Evolutionary conservation across 2,113 vertebrate genomes (phyloP).

Genomic region (Amphiprion ocellaris): DNA sequence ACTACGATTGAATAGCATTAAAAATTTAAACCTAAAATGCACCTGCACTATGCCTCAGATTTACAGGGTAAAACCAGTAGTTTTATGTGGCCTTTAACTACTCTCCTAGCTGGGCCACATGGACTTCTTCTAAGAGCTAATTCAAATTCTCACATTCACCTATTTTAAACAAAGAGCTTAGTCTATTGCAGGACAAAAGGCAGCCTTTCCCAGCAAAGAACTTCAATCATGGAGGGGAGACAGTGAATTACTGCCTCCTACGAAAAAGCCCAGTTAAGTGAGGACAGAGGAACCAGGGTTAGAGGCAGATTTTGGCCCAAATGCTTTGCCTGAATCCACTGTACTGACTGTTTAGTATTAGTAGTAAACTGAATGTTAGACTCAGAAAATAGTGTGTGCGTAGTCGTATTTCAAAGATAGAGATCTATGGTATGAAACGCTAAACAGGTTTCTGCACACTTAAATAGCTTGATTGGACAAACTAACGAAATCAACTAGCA

Average conservation of each 20-base stretch:
- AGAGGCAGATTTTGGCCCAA: constrained; percentile 18
- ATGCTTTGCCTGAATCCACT: background rate
- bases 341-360: background rate
- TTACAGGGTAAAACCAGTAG: background rate
- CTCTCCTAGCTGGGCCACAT: background rate
- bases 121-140: constrained; percentile 38
- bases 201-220: constrained; percentile 51
- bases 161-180: constrained; percentile 58
- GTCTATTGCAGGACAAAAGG: constrained; percentile 61
- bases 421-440: background rate
- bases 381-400: background rate
- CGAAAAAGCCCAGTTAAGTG: constrained; percentile 20
- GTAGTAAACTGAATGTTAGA: background rate
- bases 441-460: background rate
- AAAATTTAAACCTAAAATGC: background rate
- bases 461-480: background rate
- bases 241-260: constrained; percentile 58
- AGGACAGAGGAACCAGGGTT: constrained; percentile 9
- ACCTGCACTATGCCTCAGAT: background rate
- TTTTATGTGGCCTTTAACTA: constrained; percentile 4
- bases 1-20: background rate
- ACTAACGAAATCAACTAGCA: too few relatives aligned
- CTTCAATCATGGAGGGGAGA: constrained; percentile 57
- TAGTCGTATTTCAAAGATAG: background rate
- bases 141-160: constrained; percentile 68